phyloP scores from a whole-genome alignment of 2,888 invertebrate genomes.

The Dynastes tityus region DNA sequence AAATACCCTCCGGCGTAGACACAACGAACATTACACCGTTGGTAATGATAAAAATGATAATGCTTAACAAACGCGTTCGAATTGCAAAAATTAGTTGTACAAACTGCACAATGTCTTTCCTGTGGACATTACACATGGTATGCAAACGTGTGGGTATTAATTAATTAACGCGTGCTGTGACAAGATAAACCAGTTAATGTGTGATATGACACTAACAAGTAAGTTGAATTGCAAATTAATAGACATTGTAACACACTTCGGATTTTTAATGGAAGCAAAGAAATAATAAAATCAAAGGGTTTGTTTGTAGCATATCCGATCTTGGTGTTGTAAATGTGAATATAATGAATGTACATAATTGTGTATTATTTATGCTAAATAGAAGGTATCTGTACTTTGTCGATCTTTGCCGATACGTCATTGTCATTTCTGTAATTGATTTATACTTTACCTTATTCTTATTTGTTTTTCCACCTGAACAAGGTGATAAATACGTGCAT shows the following conservation, averaged over 20 bases:
- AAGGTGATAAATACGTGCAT: no score
- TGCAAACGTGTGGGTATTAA: conserved; percentile 37
- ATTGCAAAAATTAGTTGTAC: conserved; percentile 1
- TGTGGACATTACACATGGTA: conserved; percentile 19
- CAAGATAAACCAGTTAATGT: conserved; percentile 37
- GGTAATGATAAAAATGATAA: conserved; percentile 34
- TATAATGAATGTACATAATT: no score
- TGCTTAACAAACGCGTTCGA: conserved; percentile 27
- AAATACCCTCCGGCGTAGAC: conserved; percentile 51
- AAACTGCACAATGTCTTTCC: conserved; percentile 4
- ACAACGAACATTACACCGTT: conserved; percentile 11
- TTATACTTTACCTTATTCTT: no score
- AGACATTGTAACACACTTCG: conserved; percentile 8
- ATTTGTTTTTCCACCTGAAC: no score
- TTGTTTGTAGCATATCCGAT: background rate
- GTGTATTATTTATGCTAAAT: no score
- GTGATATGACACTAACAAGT: conserved; percentile 26
- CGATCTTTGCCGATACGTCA: no score
- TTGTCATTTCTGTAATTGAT: no score
- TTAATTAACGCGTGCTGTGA: conserved; percentile 28
- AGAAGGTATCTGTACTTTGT: no score
- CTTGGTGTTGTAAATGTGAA: background rate
- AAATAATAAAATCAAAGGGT: conserved; percentile 19
- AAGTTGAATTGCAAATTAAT: conserved; percentile 39
- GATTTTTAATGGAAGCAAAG: conserved; percentile 2